Base-by-base conservation (phyloP, 2,113 vertebrate species). In the Eurypyga helias region DNA sequence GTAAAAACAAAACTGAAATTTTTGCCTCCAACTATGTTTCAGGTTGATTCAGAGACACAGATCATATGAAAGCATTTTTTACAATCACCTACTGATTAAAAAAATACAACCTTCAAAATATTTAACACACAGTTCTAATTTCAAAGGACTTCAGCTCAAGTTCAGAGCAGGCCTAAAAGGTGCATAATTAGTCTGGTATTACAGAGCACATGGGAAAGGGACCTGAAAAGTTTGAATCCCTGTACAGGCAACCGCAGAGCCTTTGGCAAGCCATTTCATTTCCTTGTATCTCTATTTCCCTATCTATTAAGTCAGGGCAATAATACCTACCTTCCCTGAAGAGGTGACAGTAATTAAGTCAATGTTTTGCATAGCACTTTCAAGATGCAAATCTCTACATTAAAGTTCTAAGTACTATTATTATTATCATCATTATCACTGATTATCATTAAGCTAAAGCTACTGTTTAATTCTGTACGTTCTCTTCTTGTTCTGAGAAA, bases 261-360 rank as follows among this genome's bases (percentile, higher is more conserved):
- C 86, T 80, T 92, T 72, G 66, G 95, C 94, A 96, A 96, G 87
- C 89, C 49, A 83, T 89, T 96, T 93, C 41, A 82, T 87, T 93
- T 90, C 29, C 70, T 92, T 96, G 77, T 94, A 84, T 96, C 97
- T 97, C 69, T 83, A 72, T 97, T 96, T 97, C 93, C 81, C 86
- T 82, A 31, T 69, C 89, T 94, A 94, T 94, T 97, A 92, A 97
- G 96, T 69, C 58, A 87, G 46, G 81, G 89, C 87, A 94, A 93
- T 95, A 96, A 90, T 85, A 96, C 80, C 83, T 96, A 93, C 87
- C 57, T 95, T 96, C 95, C 94, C 94, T 10, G 45, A 91, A 97
- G 97, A 96, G 80, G 96, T 96, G 94, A 96, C 94, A 97, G 94
- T 96, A 97, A 97, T 97, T 96, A 97, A 97, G 95, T 97, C 96